Evolutionary conservation across 1,140 invertebrate species (phyloP).

Genomic region (Caenorhabditis brenneri): DNA sequence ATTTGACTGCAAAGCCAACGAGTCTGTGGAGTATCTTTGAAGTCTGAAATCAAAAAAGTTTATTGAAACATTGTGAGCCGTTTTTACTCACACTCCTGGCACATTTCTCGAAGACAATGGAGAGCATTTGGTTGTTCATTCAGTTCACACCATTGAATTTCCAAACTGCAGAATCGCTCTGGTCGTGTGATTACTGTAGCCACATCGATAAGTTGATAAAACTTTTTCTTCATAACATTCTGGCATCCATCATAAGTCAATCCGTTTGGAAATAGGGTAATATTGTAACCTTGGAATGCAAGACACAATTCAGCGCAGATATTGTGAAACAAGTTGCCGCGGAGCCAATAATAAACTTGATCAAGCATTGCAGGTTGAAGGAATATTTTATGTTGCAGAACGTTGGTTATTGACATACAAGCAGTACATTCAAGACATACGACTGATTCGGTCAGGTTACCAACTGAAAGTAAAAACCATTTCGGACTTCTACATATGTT

Average conservation of each 20-base stretch:
- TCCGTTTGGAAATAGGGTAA: not conserved
- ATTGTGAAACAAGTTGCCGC: slow-evolving; percentile 4
- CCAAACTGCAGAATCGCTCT: slow-evolving; percentile 11
- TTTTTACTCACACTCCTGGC: slow-evolving; percentile 24
- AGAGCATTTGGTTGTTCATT: slow-evolving; percentile 28
- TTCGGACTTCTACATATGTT: too few relatives aligned
- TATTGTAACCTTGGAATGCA: not conserved
- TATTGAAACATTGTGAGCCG: not conserved
- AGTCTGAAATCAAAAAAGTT: not conserved
- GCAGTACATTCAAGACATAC: slow-evolving; percentile 21
- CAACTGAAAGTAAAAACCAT: not conserved
- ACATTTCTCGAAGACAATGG: not conserved
- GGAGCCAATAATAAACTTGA: not conserved
- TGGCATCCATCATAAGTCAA: slow-evolving; percentile 29
- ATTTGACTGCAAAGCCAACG: slow-evolving; percentile 42
- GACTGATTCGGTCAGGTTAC: not conserved
- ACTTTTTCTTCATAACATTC: slow-evolving; percentile 12
- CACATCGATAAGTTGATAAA: not conserved
- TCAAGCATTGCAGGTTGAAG: not conserved
- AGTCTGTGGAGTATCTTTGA: slow-evolving; percentile 36
- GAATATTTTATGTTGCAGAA: slow-evolving; percentile 18
- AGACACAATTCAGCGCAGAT: not conserved
- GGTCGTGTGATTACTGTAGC: not conserved
- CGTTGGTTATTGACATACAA: slow-evolving; percentile 15
- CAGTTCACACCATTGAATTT: slow-evolving; percentile 8